phyloP scores from a whole-genome alignment of 2,888 invertebrate genomes.

The Graphium colonna region DNA sequence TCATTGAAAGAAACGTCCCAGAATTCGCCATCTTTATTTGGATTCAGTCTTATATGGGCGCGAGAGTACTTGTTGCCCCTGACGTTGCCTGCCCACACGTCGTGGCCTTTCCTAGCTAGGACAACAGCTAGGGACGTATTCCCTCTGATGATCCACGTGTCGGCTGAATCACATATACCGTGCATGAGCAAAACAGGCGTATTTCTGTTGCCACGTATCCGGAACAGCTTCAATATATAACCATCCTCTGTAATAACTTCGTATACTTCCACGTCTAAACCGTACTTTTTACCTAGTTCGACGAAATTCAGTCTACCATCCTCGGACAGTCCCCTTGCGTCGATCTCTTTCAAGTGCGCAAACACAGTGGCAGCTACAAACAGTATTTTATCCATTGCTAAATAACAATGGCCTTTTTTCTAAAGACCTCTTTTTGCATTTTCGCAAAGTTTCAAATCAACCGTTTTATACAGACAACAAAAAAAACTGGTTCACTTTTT shows the following conservation, averaged over 20 bases:
- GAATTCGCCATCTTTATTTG: slow-evolving; percentile 47
- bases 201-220: slow-evolving; percentile 32
- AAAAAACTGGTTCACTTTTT: too few relatives aligned
- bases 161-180: slow-evolving; percentile 37
- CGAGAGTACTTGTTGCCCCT: slow-evolving; percentile 81
- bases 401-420: not conserved
- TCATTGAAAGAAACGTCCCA: slow-evolving; percentile 83
- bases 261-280: slow-evolving; percentile 38
- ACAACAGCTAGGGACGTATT: slow-evolving; percentile 35
- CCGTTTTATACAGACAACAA: too few relatives aligned
- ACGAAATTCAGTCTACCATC: slow-evolving; percentile 48
- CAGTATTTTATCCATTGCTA: not conserved
- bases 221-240: slow-evolving; percentile 38
- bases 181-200: slow-evolving; percentile 36
- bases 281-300: slow-evolving; percentile 50
- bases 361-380: not conserved
- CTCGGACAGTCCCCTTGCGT: slow-evolving; percentile 28
- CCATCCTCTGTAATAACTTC: slow-evolving; percentile 38
- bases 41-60: slow-evolving; percentile 61
- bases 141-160: slow-evolving; percentile 39
- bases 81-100: slow-evolving; percentile 52
- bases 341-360: not conserved
- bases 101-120: slow-evolving; percentile 35
- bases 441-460: too few relatives aligned
- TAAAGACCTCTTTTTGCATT: not conserved